Percentiles rank a stretch among this genome's conserved stretches.
These are phyloP conservation scores for Podarcis raffonei DNA, from an alignment of 2,113 vertebrate genomes.

Conservation along the genomic window DNA sequence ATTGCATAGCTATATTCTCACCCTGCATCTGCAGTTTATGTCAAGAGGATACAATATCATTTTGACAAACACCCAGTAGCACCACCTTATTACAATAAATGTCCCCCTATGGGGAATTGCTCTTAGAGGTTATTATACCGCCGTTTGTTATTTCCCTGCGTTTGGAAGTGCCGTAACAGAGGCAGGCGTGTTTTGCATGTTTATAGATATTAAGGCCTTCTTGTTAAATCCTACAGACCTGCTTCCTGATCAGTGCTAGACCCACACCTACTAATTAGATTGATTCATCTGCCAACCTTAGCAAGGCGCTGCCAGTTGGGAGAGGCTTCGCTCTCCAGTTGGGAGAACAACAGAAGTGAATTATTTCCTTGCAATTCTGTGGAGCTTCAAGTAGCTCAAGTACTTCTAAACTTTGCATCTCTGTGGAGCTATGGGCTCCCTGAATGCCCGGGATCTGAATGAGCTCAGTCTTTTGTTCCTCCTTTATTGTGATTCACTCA, in stretches of 20 bases:
- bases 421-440: conserved; percentile 14
- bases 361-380: conserved; percentile 48
- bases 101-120: conserved; percentile 38
- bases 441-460: conserved; percentile 55
- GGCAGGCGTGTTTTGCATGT: conserved; percentile 6
- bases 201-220: conserved; percentile 8
- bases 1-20: conserved; percentile 35
- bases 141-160: conserved; percentile 51
- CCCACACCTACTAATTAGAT: conserved; percentile 54
- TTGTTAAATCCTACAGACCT: conserved; percentile 24
- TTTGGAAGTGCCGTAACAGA: conserved; percentile 38
- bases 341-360: conserved; percentile 47
- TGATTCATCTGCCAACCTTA: conserved; percentile 56
- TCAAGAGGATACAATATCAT: conserved; percentile 21
- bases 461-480: conserved; percentile 66
- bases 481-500: conserved; percentile 61
- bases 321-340: conserved; percentile 37
- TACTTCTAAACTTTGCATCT: conserved; percentile 51
- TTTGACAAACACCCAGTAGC: conserved; percentile 34
- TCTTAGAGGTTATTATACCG: conserved; percentile 49
- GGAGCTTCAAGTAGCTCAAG: conserved; percentile 43
- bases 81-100: conserved; percentile 44
- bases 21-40: conserved; percentile 34
- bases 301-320: conserved; percentile 6
- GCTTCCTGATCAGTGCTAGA: conserved; percentile 33